Evolutionary conservation across 2,888 invertebrate species (phyloP).

Genomic region (Toxonevra muliebris): DNA sequence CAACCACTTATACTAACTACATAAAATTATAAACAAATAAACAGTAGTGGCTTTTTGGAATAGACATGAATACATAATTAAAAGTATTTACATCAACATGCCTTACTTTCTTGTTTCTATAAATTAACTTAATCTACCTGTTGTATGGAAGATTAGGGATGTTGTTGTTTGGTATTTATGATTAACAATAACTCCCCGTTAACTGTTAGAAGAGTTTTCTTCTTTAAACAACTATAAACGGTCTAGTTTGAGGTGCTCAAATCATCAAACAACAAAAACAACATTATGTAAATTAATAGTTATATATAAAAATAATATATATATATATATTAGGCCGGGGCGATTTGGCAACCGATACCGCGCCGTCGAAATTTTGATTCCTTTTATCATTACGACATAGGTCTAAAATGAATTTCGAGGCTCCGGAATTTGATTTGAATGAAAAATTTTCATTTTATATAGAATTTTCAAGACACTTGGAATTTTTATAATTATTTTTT

Average conservation of each 20-base stretch:
- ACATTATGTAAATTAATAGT: slow-evolving; percentile 20
- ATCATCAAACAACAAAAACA: slow-evolving; percentile 27
- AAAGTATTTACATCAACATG: background rate
- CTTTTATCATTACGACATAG: no score
- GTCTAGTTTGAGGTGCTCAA: background rate
- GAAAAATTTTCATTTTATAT: no score
- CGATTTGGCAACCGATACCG: no score
- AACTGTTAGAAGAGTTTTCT: slow-evolving; percentile 64
- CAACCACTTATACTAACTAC: background rate
- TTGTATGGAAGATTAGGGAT: slow-evolving; percentile 99
- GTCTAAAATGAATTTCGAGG: no score
- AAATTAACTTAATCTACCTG: slow-evolving; percentile 42
- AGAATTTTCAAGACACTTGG: no score
- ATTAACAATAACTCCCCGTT: slow-evolving; percentile 93
- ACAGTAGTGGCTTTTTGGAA: background rate
- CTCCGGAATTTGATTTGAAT: no score
- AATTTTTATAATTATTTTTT: no score
- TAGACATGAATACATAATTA: background rate
- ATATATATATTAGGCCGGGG: no score
- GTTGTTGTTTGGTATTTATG: slow-evolving; percentile 93
- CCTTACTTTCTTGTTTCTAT: slow-evolving; percentile 18
- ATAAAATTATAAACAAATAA: background rate
- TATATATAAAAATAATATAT: no score
- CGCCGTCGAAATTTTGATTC: no score
- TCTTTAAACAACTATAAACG: slow-evolving; percentile 46